Evolutionary conservation across 2,113 vertebrate species (phyloP).

Genomic region (Oryzias curvinotus): DNA sequence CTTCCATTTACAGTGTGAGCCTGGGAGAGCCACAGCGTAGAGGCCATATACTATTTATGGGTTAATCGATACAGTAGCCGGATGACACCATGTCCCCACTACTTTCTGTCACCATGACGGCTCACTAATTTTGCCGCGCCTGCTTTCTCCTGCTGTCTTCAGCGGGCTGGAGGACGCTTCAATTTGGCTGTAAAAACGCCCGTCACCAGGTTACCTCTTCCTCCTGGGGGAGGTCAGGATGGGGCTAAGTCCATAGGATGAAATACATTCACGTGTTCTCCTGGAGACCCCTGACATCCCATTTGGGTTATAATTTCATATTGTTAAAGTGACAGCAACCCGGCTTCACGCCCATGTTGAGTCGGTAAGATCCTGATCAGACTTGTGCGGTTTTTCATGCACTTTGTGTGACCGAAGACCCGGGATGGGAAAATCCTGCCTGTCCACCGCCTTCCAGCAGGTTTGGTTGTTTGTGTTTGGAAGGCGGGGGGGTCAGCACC

Average conservation of each 20-base stretch:
- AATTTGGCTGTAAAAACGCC: constrained; percentile 92
- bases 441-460: constrained; percentile 14
- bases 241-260: constrained; percentile 89
- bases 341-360: constrained; percentile 76
- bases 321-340: constrained; percentile 87
- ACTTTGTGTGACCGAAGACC: neutral
- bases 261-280: constrained; percentile 85
- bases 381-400: constrained; percentile 25
- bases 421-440: neutral
- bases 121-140: constrained; percentile 94
- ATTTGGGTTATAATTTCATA: constrained; percentile 90
- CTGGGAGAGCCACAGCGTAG: constrained; percentile 79
- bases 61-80: constrained; percentile 91
- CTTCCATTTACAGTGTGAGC: constrained; percentile 70
- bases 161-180: constrained; percentile 80
- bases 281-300: constrained; percentile 83
- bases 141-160: constrained; percentile 80
- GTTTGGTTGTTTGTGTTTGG: constrained; percentile 42
- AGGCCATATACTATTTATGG: constrained; percentile 87
- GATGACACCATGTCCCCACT: constrained; percentile 92
- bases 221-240: constrained; percentile 81
- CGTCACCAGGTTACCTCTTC: constrained; percentile 84
- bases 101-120: constrained; percentile 94
- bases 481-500: constrained; percentile 36
- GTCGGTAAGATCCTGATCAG: constrained; percentile 49